phyloP scores from a whole-genome alignment of 1,140 invertebrate species.

The Oedothorax gibbosus region DNA sequence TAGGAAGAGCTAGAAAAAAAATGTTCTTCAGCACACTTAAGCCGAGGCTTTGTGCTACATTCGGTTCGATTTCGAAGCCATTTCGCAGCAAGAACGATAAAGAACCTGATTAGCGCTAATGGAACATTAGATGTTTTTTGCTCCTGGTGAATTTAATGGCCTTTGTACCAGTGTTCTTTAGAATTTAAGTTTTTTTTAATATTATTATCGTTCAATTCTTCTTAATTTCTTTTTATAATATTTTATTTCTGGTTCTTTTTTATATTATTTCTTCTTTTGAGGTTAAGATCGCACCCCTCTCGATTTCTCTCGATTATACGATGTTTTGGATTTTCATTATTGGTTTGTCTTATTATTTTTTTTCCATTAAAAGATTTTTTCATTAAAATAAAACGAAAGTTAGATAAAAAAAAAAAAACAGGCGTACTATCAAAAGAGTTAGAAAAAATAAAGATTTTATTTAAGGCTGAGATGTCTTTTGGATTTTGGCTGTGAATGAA shows the following conservation, averaged over 20 bases:
- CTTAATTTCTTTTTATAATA: neutral
- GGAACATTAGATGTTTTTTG: conserved; percentile 49
- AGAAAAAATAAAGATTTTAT: conserved; percentile 36
- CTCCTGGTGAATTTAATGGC: conserved; percentile 21
- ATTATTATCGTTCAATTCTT: conserved; percentile 2
- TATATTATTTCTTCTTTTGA: neutral
- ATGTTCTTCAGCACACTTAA: conserved; percentile 2
- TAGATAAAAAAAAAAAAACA: conserved; percentile 9
- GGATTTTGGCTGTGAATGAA: conserved; percentile 17
- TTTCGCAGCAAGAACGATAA: conserved; percentile 46
- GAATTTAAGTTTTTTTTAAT: conserved; percentile 22
- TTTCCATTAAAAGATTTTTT: conserved; percentile 11
- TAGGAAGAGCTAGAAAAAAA: conserved; percentile 15
- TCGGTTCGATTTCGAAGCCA: conserved; percentile 45
- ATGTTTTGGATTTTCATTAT: conserved; percentile 50
- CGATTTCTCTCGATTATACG: conserved; percentile 46
- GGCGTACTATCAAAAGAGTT: neutral
- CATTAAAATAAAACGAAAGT: neutral
- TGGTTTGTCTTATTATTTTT: conserved; percentile 18
- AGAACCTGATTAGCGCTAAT: conserved; percentile 51
- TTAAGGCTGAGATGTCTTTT: conserved; percentile 7
- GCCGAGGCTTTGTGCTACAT: conserved; percentile 25
- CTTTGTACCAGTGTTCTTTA: conserved; percentile 32
- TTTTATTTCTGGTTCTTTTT: neutral
- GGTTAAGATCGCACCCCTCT: neutral